phyloP scores from a whole-genome alignment of 2,797 vertebrate species.

The Lacerta agilis region DNA sequence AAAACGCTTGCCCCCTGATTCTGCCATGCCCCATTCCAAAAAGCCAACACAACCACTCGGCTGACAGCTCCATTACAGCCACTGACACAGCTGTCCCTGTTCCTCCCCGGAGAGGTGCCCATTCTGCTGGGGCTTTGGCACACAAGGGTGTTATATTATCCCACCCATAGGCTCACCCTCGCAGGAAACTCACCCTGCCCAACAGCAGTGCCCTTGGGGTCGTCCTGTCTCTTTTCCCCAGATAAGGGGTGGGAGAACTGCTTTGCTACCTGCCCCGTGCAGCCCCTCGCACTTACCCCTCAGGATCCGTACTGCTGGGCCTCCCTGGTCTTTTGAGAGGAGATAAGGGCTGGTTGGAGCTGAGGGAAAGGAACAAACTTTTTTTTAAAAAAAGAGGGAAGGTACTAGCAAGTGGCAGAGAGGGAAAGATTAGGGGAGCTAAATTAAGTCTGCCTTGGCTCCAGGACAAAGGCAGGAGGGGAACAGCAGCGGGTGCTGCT shows the following conservation, averaged over 20 bases:
- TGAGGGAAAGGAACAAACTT: neutral
- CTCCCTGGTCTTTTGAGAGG: neutral
- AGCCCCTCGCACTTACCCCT: neutral
- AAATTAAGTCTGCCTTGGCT: slow-evolving; percentile 30
- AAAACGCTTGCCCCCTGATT: too few relatives aligned
- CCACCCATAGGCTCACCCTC: neutral
- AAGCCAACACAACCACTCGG: neutral
- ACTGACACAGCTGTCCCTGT: neutral
- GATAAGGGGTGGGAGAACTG: too few relatives aligned
- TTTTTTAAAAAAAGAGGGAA: neutral
- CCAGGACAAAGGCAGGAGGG: neutral
- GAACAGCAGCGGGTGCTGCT: neutral
- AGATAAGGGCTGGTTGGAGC: neutral
- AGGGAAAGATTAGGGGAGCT: slow-evolving; percentile 30
- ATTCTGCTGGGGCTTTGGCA: neutral
- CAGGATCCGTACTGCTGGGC: neutral
- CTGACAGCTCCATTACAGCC: neutral
- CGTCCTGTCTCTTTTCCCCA: neutral
- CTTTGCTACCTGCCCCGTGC: neutral
- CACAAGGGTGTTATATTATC: neutral
- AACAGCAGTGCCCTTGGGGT: too few relatives aligned
- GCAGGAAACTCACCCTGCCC: neutral
- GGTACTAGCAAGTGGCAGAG: neutral
- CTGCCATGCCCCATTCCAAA: too few relatives aligned
- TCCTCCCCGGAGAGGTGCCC: neutral